These are phyloP conservation scores for Tetraneura akinire DNA, from an alignment of 1,140 invertebrate species.

Conservation along the genomic window DNA sequence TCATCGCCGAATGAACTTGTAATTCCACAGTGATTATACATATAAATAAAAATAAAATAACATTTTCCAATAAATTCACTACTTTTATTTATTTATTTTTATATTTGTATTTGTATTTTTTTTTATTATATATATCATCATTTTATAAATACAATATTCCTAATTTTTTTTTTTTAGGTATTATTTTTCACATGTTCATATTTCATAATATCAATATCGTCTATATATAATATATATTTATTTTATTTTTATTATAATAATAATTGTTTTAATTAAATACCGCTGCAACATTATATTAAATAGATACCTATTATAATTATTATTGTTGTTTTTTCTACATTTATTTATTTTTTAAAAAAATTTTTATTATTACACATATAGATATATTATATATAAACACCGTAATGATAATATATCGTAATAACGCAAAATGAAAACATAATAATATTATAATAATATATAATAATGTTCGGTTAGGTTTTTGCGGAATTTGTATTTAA, in stretches of 20 bases:
- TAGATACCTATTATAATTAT: constrained; percentile 26
- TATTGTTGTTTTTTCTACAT: no score
- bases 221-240: constrained; percentile 41
- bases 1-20: no score
- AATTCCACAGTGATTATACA: no score
- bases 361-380: no score
- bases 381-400: constrained; percentile 30
- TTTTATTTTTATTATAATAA: constrained; percentile 34
- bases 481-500: no score
- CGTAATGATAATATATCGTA: not conserved
- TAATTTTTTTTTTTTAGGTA: constrained; percentile 42
- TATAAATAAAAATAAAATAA: not conserved
- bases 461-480: constrained; percentile 36
- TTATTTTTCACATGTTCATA: constrained; percentile 43
- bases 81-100: constrained; percentile 41
- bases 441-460: constrained; percentile 22
- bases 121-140: constrained; percentile 24
- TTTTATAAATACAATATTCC: constrained; percentile 44
- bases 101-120: no score
- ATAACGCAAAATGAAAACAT: constrained; percentile 50
- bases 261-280: constrained; percentile 44
- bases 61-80: constrained; percentile 44
- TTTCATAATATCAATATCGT: constrained; percentile 47
- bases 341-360: no score
- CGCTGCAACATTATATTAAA: not conserved